Percentiles rank a stretch among this genome's conserved stretches.
phyloP scores from a whole-genome alignment of 2,113 vertebrate genomes.

The Dolichallabes microphthalmus region DNA sequence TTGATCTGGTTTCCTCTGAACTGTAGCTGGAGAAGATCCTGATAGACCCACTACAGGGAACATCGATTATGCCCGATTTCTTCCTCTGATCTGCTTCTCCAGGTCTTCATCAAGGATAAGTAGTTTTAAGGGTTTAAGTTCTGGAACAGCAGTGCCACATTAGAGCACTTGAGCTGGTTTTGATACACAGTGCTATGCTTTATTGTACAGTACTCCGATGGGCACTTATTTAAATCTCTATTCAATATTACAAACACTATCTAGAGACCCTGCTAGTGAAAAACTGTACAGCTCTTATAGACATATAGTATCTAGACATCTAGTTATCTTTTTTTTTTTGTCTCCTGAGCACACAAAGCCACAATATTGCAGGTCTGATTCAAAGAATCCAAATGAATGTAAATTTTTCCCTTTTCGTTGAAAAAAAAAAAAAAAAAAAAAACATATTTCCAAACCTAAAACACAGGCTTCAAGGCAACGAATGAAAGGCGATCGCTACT shows the following conservation, averaged over 20 bases:
- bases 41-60: constrained; percentile 5
- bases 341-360: constrained; percentile 24
- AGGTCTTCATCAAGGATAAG: neutral
- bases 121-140: neutral
- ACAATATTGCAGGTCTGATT: neutral
- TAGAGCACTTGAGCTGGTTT: neutral
- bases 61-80: neutral
- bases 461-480: constrained; percentile 13
- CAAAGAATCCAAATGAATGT: neutral
- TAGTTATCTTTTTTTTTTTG: neutral
- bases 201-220: neutral
- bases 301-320: neutral
- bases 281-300: constrained; percentile 33
- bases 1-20: neutral
- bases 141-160: neutral
- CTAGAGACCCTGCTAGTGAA: neutral
- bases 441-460: constrained; percentile 11
- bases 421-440: too few species aligned
- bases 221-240: neutral
- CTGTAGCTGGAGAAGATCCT: neutral
- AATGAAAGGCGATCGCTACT: constrained; percentile 33
- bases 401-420: too few species aligned
- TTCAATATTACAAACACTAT: constrained; percentile 3
- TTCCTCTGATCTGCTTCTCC: neutral
- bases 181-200: constrained; percentile 12